Evolutionary conservation across 1,140 invertebrate genomes (phyloP), one percentile per base, ranked within the genome.

Genomic region (Agraylea sexmaculata): DNA sequence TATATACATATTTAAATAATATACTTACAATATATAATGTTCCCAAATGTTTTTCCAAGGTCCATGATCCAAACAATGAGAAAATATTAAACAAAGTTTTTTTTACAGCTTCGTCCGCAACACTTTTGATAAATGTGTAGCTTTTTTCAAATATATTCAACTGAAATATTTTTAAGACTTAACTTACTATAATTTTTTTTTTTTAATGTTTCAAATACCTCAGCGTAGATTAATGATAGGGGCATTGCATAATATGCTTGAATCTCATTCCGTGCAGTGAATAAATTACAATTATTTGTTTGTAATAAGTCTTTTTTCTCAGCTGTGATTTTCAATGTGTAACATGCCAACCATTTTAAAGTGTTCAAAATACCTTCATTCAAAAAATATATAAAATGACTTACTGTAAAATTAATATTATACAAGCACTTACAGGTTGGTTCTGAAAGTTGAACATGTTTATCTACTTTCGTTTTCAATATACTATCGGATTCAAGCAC

Each of bases 341-440:
- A 83, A 25, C 77, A 75, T 3, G 81, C 71, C 10, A 87, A 62
- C 80, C 83, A 87, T 53, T 76, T 73, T 54, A 81, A 80, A 15
- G 74, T 72, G 44, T 73, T 60, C 2, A 78, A 55, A 4, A 82
- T 50, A 53, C 73, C 79, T 81, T n/a, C n/a, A n/a, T n/a, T n/a
- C n/a, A n/a, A 50, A 6, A 58, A 60, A 53, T n/a, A n/a, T n/a
- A n/a, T n/a, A n/a, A n/a, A n/a, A n/a, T n/a, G n/a, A n/a, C n/a
- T n/a, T n/a, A n/a, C n/a, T n/a, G n/a, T n/a, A n/a, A n/a, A n/a
- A n/a, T n/a, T n/a, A n/a, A n/a, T n/a, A 27, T 15, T 16, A 7
- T 38, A 20, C 5, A n/a, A 32, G 22, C 12, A 16, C 66, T 66
- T 58, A 80, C 78, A 74, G 40, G 68, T 53, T 2, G 74, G 69